Conservation (phyloP, 2,888 invertebrate species). For the Noctua fimbriata region DNA sequence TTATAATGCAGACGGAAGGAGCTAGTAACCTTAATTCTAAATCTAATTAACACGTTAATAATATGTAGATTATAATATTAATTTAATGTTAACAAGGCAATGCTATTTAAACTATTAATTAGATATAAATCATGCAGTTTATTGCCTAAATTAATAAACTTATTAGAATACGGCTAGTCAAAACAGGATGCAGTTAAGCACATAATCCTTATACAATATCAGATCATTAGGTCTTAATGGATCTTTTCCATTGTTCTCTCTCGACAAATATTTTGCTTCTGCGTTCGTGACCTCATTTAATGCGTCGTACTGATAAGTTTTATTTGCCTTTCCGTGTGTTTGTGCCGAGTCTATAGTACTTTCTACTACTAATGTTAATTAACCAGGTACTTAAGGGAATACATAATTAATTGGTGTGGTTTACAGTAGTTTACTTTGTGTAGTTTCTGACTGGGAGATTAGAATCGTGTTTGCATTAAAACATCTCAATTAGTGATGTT, state of each 20-base stretch:
- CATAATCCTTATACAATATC: conserved; percentile 52
- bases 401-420: conserved; percentile 57
- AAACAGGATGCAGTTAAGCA: conserved; percentile 50
- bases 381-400: conserved; percentile 51
- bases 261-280: conserved; percentile 71
- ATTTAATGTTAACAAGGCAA: conserved; percentile 30
- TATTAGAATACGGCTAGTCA: conserved; percentile 11
- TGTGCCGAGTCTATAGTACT: conserved; percentile 48
- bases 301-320: conserved; percentile 67
- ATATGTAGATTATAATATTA: conserved; percentile 27
- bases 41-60: conserved; percentile 42
- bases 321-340: conserved; percentile 66
- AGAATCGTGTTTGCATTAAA: conserved; percentile 38
- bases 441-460: conserved; percentile 38
- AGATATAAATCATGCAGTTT: conserved; percentile 16
- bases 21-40: conserved; percentile 33
- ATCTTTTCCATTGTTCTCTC: conserved; percentile 71
- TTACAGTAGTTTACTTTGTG: conserved; percentile 45
- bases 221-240: conserved; percentile 39
- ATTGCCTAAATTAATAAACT: conserved; percentile 13
- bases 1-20: conserved; percentile 23
- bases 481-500: conserved; percentile 27
- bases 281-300: conserved; percentile 73
- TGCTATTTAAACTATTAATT: conserved; percentile 15
- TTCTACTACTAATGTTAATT: conserved; percentile 57